phyloP scores from a whole-genome alignment of 2,797 vertebrate species.

The Danio albolineatus region DNA sequence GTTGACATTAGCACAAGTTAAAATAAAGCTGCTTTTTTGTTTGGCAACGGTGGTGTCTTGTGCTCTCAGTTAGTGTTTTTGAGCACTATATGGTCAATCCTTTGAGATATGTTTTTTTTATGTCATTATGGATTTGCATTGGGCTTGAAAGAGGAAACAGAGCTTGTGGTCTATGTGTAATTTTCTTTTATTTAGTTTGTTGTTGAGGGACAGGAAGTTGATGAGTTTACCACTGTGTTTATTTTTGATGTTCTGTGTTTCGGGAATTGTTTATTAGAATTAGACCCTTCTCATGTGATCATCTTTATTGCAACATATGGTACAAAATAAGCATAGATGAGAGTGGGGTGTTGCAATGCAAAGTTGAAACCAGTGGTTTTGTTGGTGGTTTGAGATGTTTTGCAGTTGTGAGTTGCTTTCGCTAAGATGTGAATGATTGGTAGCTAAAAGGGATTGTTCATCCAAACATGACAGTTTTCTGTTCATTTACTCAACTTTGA shows the following conservation, averaged over 20 bases:
- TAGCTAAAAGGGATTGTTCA: background rate
- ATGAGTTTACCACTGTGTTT: background rate
- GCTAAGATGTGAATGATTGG: background rate
- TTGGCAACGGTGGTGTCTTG: background rate
- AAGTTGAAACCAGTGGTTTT: background rate
- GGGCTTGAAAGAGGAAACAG: conserved; percentile 8
- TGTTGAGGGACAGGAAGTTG: conserved; percentile 32
- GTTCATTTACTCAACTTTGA: too few species aligned
- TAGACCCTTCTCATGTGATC: background rate
- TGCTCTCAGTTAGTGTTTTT: background rate
- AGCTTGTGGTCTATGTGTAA: conserved; percentile 24
- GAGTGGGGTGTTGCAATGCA: background rate
- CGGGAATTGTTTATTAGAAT: background rate
- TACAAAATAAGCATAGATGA: background rate
- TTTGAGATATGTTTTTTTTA: background rate
- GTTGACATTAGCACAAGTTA: background rate
- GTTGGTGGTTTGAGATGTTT: background rate
- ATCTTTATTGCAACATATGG: background rate
- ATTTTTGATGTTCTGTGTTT: background rate
- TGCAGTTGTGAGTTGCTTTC: background rate
- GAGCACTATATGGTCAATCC: background rate
- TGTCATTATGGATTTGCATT: background rate
- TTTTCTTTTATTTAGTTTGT: background rate
- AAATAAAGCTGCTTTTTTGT: background rate
- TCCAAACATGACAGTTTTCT: too few species aligned